Conservation (phyloP, 2,888 invertebrate species). For the Onthophagus sagittarius region DNA sequence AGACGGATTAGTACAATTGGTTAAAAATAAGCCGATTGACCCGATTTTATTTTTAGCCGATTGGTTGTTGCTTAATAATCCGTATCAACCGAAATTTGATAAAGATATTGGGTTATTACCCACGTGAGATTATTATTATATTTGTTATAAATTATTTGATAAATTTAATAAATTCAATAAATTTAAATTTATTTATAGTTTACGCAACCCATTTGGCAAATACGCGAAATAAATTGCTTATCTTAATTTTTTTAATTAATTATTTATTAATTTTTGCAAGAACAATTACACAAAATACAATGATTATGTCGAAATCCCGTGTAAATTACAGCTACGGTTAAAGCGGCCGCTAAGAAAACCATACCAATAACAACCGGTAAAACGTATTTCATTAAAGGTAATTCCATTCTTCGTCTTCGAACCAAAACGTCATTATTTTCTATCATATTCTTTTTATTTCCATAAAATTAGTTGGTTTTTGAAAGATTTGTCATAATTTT, state of each 20-base stretch:
- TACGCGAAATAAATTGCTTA: too few species aligned
- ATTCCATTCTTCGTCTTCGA: background rate
- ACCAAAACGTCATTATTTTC: background rate
- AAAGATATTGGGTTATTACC: conserved; percentile 39
- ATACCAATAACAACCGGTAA: background rate
- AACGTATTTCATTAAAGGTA: background rate
- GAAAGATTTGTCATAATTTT: too few species aligned
- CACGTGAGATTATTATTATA: conserved; percentile 31
- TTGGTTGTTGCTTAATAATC: conserved; percentile 71
- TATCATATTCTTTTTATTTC: too few species aligned
- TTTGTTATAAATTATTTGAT: background rate
- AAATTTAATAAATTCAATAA: background rate
- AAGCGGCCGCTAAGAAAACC: background rate
- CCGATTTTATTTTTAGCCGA: conserved; percentile 77
- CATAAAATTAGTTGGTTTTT: too few species aligned
- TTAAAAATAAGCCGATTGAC: conserved; percentile 68
- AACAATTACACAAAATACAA: background rate
- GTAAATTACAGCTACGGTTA: background rate
- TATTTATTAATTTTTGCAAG: background rate
- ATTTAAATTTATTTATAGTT: background rate
- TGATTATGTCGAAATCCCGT: background rate
- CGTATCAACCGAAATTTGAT: conserved; percentile 61
- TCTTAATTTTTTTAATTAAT: background rate
- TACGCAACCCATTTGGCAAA: too few species aligned
- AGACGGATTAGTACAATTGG: conserved; percentile 62